phyloP scores from a whole-genome alignment of 2,797 vertebrate species.

The Threskiornis aethiopicus region DNA sequence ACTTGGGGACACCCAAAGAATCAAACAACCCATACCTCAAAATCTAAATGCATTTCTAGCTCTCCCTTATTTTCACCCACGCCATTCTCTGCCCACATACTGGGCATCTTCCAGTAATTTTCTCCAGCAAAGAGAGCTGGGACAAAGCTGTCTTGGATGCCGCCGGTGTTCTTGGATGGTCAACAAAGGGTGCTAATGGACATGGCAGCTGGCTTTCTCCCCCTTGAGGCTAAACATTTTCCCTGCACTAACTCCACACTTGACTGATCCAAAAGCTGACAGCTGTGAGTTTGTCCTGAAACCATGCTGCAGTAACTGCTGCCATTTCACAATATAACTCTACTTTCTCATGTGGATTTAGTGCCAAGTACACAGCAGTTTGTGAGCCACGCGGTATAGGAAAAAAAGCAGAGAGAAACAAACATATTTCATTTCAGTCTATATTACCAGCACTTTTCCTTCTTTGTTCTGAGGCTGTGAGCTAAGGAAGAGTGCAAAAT shows the following conservation, averaged over 20 bases:
- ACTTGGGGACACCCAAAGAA: not conserved
- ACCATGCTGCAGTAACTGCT: slow-evolving; percentile 11
- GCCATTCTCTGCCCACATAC: not conserved
- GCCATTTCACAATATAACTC: slow-evolving; percentile 56
- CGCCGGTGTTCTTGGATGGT: not conserved
- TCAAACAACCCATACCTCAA: not conserved
- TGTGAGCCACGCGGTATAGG: not conserved
- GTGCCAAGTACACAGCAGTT: slow-evolving; percentile 25
- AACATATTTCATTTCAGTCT: not conserved
- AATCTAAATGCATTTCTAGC: not conserved
- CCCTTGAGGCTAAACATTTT: slow-evolving; percentile 57
- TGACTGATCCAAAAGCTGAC: slow-evolving; percentile 50
- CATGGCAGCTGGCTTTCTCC: slow-evolving; percentile 20
- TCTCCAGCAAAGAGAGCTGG: slow-evolving; percentile 1
- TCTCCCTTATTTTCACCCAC: not conserved
- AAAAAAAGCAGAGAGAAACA: slow-evolving; percentile 20
- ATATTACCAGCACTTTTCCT: not conserved
- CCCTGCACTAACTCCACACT: slow-evolving; percentile 51
- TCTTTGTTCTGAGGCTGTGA: not conserved
- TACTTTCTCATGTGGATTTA: slow-evolving; percentile 41
- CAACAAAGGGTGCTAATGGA: slow-evolving; percentile 47
- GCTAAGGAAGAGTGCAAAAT: not conserved
- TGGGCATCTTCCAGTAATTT: slow-evolving; percentile 17
- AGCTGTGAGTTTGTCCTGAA: slow-evolving; percentile 52
- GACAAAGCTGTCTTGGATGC: slow-evolving; percentile 21